A percentile compares a stretch with the other conserved stretches of the same genome.
These are phyloP conservation scores for Microcebus tavaratra DNA, from an alignment of 2,113 vertebrate genomes.

Conservation along the genomic window DNA sequence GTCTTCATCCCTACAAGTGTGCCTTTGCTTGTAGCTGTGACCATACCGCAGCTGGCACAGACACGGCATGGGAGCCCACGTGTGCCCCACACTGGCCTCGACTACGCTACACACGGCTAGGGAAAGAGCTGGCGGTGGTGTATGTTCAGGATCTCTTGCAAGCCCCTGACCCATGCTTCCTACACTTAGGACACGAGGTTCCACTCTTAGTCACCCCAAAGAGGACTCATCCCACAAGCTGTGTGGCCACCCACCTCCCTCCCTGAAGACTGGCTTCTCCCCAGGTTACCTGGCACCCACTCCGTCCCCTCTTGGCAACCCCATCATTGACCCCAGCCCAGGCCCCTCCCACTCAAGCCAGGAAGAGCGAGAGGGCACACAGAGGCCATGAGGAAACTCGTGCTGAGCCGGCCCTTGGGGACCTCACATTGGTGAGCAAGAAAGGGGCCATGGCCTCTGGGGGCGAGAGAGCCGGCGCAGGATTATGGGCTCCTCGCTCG, in stretches of 20 bases:
- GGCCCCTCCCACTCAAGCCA: conserved; percentile 11
- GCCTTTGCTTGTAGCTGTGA: background rate
- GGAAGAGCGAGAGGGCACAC: conserved; percentile 51
- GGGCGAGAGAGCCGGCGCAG: conserved; percentile 52
- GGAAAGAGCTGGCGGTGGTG: background rate
- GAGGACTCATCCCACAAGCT: background rate
- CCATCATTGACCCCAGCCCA: conserved; percentile 32
- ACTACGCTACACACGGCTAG: background rate
- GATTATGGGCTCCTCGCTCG: conserved; percentile 77
- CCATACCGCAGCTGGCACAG: background rate
- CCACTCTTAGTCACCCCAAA: background rate
- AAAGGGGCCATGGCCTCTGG: conserved; percentile 74
- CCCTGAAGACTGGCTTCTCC: background rate
- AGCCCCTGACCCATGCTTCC: background rate
- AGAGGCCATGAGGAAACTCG: conserved; percentile 63
- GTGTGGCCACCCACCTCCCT: background rate
- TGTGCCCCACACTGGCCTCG: background rate
- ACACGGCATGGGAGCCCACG: background rate
- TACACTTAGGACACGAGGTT: background rate
- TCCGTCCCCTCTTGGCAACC: background rate
- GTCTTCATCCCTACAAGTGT: background rate
- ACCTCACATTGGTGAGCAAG: conserved; percentile 68
- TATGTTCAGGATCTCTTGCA: background rate
- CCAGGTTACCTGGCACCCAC: background rate
- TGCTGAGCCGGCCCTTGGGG: conserved; percentile 58